Conservation (phyloP, 1,140 invertebrate species). For the Sycophila sp. region DNA sequence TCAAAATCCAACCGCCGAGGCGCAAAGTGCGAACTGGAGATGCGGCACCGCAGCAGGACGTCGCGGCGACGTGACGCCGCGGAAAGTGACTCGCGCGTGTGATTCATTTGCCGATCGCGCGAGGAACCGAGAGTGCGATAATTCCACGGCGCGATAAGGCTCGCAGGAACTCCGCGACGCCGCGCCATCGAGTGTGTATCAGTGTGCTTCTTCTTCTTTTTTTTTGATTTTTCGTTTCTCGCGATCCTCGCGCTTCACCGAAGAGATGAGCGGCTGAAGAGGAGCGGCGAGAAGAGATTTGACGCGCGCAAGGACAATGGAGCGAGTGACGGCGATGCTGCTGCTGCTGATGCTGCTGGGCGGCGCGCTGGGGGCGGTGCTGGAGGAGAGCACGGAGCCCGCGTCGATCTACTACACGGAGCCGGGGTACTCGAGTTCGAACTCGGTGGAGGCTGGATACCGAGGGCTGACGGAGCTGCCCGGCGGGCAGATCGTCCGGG, state of each 20-base stretch:
- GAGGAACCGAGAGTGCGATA: no score
- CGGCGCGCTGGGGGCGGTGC: slow-evolving; percentile 24
- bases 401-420: slow-evolving; percentile 62
- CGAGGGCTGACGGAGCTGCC: slow-evolving; percentile 69
- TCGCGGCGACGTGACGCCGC: not conserved
- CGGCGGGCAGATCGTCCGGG: slow-evolving; percentile 70
- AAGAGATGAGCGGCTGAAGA: slow-evolving; percentile 36
- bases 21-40: not conserved
- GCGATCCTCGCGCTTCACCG: not conserved
- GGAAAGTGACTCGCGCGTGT: not conserved
- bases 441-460: slow-evolving; percentile 41
- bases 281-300: no score
- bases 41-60: no score
- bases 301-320: not conserved
- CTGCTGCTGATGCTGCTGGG: not conserved
- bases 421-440: slow-evolving; percentile 47
- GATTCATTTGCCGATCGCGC: no score
- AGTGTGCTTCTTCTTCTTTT: no score
- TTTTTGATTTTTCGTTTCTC: no score
- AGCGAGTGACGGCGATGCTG: not conserved
- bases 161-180: no score
- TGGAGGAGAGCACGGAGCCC: slow-evolving; percentile 41
- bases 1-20: not conserved
- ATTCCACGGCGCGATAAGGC: no score
- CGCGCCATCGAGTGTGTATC: no score